A percentile compares a stretch with the other conserved stretches of the same genome.
Conservation (phyloP, 2,888 invertebrate species). For the Lochmaea crataegi region DNA sequence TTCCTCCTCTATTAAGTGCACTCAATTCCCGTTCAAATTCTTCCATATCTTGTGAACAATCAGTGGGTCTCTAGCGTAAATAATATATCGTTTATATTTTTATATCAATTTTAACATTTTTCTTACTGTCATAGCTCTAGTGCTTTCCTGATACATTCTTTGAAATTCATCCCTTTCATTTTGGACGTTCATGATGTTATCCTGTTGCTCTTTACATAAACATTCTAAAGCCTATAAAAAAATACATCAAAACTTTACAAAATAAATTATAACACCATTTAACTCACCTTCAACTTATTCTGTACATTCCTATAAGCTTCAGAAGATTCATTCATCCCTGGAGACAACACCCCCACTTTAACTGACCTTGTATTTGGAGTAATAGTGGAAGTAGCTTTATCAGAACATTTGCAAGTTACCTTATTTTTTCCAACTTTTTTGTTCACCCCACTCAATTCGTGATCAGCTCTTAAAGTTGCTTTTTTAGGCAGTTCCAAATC, state of each 20-base stretch:
- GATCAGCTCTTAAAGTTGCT: not conserved
- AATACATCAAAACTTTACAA: too few species aligned
- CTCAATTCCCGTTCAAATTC: conserved; percentile 55
- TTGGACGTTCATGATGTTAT: conserved; percentile 55
- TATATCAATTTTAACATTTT: not conserved
- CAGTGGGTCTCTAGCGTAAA: not conserved
- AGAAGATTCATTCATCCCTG: not conserved
- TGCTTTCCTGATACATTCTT: conserved; percentile 28
- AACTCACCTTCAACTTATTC: not conserved
- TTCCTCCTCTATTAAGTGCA: conserved; percentile 48
- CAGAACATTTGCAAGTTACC: not conserved
- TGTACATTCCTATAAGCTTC: not conserved
- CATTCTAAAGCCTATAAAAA: conserved; percentile 52
- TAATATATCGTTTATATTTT: not conserved
- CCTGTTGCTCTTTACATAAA: conserved; percentile 53
- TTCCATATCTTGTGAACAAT: conserved; percentile 51
- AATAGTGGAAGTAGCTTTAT: not conserved
- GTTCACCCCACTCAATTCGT: not conserved
- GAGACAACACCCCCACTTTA: not conserved
- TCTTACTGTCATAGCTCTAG: not conserved
- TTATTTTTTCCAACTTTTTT: not conserved
- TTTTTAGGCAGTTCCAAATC: not conserved
- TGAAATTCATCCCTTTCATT: conserved; percentile 53
- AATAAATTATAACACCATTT: too few species aligned
- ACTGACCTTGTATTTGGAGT: not conserved